phyloP scores from a whole-genome alignment of 35 echinoderm and acorn worm species.

The Ophioderma brevispina region DNA sequence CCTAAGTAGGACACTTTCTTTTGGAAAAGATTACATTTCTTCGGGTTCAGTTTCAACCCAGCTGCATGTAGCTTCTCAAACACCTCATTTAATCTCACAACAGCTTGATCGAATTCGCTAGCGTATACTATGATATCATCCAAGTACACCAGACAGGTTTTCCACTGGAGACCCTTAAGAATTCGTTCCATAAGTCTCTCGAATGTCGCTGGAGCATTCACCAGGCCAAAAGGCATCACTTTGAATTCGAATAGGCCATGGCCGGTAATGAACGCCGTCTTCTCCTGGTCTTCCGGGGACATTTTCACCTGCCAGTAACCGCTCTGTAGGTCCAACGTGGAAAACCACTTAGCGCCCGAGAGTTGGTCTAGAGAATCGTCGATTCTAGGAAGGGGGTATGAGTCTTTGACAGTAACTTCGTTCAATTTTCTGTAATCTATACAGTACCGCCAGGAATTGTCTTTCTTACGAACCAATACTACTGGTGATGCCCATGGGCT shows the following conservation, averaged over 20 bases:
- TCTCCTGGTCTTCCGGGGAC: too few species aligned
- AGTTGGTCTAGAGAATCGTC: slow-evolving; percentile 58
- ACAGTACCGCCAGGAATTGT: slow-evolving; percentile 15
- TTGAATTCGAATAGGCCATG: too few species aligned
- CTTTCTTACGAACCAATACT: slow-evolving; percentile 31
- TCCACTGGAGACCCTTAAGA: slow-evolving; percentile 45
- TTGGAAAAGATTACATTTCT: slow-evolving; percentile 65
- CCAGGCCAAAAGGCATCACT: slow-evolving; percentile 61
- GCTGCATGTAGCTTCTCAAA: slow-evolving; percentile 17
- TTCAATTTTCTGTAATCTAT: slow-evolving; percentile 58
- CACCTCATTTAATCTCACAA: slow-evolving; percentile 38
- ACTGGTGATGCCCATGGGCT: slow-evolving; percentile 32
- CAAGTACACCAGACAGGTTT: slow-evolving; percentile 61
- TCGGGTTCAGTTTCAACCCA: slow-evolving; percentile 58
- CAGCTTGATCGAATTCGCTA: background rate
- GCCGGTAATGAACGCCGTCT: too few species aligned
- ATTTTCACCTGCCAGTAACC: slow-evolving; percentile 87
- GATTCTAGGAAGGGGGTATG: slow-evolving; percentile 62
- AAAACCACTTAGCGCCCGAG: slow-evolving; percentile 47
- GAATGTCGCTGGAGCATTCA: slow-evolving; percentile 53
- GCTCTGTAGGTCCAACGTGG: slow-evolving; percentile 51
- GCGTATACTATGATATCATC: slow-evolving; percentile 71
- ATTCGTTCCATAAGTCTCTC: slow-evolving; percentile 57
- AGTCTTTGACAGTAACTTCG: slow-evolving; percentile 29
- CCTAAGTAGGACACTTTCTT: slow-evolving; percentile 59